Evolutionary conservation across 2,888 invertebrate species (phyloP).

Genomic region (Plebejus argus): DNA sequence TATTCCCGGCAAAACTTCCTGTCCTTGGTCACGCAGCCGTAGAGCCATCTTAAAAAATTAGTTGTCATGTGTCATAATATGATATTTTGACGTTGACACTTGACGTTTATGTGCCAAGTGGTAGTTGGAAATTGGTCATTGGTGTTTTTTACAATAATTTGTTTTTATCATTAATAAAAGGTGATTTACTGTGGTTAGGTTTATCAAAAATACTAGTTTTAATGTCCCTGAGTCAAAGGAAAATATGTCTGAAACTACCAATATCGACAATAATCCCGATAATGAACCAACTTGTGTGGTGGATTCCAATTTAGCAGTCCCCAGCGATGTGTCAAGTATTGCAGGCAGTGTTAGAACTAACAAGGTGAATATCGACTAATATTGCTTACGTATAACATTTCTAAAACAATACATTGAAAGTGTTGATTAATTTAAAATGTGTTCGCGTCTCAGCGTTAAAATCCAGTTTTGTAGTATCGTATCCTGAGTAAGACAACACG

Average conservation of each 20-base stretch:
- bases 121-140: conserved; percentile 55
- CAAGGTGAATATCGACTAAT: conserved; percentile 54
- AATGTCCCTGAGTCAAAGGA: conserved; percentile 64
- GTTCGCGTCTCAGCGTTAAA: neutral
- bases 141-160: conserved; percentile 25
- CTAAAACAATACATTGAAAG: neutral
- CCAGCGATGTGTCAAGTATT: conserved; percentile 62
- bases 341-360: conserved; percentile 64
- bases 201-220: conserved; percentile 46
- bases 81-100: conserved; percentile 13
- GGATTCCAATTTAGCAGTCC: conserved; percentile 63
- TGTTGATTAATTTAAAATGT: neutral
- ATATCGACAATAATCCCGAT: conserved; percentile 62
- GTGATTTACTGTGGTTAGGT: conserved; percentile 20
- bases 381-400: conserved; percentile 22
- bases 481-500: neutral
- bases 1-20: too few relatives aligned
- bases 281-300: conserved; percentile 58
- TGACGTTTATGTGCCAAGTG: conserved; percentile 52
- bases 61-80: neutral
- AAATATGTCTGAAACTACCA: conserved; percentile 72
- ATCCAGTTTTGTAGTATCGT: neutral
- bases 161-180: conserved; percentile 24
- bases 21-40: too few relatives aligned
- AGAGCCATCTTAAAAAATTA: neutral